Evolutionary conservation across 2,797 vertebrate species (phyloP).

Genomic region (Rhadinocentrus ornatus): DNA sequence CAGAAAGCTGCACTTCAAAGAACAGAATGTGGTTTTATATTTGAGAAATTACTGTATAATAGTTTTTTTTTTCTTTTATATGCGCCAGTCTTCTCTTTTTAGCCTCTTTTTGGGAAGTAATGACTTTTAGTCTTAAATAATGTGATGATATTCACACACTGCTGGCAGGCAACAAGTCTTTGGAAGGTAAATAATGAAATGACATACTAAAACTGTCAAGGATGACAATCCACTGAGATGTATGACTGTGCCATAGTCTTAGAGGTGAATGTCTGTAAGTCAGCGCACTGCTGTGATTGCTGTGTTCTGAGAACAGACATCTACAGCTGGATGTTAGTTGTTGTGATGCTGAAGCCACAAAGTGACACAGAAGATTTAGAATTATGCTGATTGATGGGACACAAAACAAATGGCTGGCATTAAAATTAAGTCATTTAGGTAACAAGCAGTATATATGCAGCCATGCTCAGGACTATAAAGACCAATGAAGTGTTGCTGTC

Average conservation of each 20-base stretch:
- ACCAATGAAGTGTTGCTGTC: conserved; percentile 7
- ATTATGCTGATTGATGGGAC: conserved; percentile 49
- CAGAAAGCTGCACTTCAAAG: conserved; percentile 17
- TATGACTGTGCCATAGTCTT: conserved; percentile 43
- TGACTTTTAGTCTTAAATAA: conserved; percentile 40
- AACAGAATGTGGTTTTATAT: conserved; percentile 20
- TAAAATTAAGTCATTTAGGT: conserved; percentile 42
- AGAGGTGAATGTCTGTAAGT: conserved; percentile 26
- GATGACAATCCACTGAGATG: conserved; percentile 44
- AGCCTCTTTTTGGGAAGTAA: conserved; percentile 9
- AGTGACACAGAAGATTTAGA: conserved; percentile 42
- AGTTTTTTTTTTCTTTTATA: conserved; percentile 10
- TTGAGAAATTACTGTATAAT: conserved; percentile 8
- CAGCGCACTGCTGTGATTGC: conserved; percentile 3
- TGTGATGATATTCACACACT: conserved; percentile 36
- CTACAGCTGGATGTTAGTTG: conserved; percentile 47
- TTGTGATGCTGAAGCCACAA: conserved; percentile 39
- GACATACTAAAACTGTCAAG: conserved; percentile 59
- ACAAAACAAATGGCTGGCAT: conserved; percentile 24
- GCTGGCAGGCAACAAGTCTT: conserved; percentile 41
- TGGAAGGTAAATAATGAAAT: conserved; percentile 64
- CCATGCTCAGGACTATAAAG: conserved; percentile 3
- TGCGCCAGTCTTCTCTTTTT: conserved; percentile 14
- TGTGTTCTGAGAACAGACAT: conserved; percentile 31
- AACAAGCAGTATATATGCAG: conserved; percentile 23